Percentiles rank a stretch among this genome's conserved stretches.
phyloP scores from a whole-genome alignment of 2,797 vertebrate genomes.

The Lagocephalus sceleratus region DNA sequence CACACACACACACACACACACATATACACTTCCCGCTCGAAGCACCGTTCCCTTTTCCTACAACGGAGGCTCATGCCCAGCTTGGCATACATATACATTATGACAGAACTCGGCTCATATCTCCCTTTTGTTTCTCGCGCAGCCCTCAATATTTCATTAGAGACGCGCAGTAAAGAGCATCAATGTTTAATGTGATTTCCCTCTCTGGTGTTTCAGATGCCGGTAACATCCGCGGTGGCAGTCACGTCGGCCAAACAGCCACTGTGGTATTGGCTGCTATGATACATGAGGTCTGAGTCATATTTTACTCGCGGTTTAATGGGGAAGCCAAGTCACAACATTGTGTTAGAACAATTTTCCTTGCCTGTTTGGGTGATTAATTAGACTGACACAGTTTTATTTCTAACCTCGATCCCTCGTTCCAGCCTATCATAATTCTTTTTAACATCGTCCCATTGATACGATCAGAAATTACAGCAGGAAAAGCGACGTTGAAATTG shows the following conservation, averaged over 20 bases:
- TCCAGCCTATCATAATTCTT: slow-evolving; percentile 37
- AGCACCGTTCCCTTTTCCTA: not conserved
- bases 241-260: slow-evolving; percentile 35
- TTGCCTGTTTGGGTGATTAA: slow-evolving; percentile 56
- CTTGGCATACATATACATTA: slow-evolving; percentile 36
- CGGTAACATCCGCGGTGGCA: slow-evolving; percentile 26
- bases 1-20: no score
- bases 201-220: slow-evolving; percentile 60
- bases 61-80: slow-evolving; percentile 14
- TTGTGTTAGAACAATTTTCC: slow-evolving; percentile 30
- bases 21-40: not conserved
- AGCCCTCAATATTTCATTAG: slow-evolving; percentile 75
- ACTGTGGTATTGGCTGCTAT: slow-evolving; percentile 38
- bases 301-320: slow-evolving; percentile 32
- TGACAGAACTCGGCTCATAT: slow-evolving; percentile 29
- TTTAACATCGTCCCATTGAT: slow-evolving; percentile 44
- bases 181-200: slow-evolving; percentile 71
- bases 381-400: slow-evolving; percentile 27
- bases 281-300: slow-evolving; percentile 34
- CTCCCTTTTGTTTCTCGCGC: slow-evolving; percentile 33
- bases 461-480: slow-evolving; percentile 41
- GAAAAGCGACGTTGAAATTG: slow-evolving; percentile 43
- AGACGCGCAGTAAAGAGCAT: slow-evolving; percentile 66
- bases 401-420: slow-evolving; percentile 8
- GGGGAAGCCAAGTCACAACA: slow-evolving; percentile 47